Evolutionary conservation across 1,140 invertebrate species (phyloP).

Genomic region (Prorops nasuta): DNA sequence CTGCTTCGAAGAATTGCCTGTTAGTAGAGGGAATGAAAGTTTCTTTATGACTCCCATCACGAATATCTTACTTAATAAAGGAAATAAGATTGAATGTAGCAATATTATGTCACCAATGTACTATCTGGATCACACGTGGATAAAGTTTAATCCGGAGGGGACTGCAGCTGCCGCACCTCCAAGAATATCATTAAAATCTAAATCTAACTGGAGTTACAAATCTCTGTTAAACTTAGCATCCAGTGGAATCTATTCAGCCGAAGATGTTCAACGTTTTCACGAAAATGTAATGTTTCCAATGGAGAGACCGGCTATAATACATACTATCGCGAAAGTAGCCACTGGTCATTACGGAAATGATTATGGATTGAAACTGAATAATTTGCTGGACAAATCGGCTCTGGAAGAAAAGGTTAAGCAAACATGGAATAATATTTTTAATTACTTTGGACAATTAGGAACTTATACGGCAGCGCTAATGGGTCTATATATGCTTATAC

Average conservation of each 20-base stretch:
- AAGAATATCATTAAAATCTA: too few relatives aligned
- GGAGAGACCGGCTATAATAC: neutral
- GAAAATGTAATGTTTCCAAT: neutral
- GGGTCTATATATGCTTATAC: too few relatives aligned
- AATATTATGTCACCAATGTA: neutral
- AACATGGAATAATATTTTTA: too few relatives aligned
- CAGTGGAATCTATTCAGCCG: neutral
- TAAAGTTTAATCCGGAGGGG: too few relatives aligned
- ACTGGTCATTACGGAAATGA: too few relatives aligned
- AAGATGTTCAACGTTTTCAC: neutral
- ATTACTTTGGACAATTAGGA: too few relatives aligned
- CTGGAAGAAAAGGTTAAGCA: too few relatives aligned
- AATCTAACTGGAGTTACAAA: neutral
- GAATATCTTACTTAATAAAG: neutral
- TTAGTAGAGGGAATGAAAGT: neutral
- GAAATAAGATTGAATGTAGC: neutral
- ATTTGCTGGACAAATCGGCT: too few relatives aligned
- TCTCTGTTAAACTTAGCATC: neutral
- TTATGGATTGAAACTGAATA: too few relatives aligned
- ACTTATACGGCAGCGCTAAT: too few relatives aligned
- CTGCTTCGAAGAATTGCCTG: constrained; percentile 7
- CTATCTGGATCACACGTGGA: too few relatives aligned
- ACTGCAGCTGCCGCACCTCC: neutral
- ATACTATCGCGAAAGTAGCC: neutral
- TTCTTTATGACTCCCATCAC: neutral